Percentiles rank a stretch among this genome's conserved stretches.
Evolutionary conservation across 2,113 vertebrate genomes (phyloP).

Genomic region (Pachypanchax playfairii): DNA sequence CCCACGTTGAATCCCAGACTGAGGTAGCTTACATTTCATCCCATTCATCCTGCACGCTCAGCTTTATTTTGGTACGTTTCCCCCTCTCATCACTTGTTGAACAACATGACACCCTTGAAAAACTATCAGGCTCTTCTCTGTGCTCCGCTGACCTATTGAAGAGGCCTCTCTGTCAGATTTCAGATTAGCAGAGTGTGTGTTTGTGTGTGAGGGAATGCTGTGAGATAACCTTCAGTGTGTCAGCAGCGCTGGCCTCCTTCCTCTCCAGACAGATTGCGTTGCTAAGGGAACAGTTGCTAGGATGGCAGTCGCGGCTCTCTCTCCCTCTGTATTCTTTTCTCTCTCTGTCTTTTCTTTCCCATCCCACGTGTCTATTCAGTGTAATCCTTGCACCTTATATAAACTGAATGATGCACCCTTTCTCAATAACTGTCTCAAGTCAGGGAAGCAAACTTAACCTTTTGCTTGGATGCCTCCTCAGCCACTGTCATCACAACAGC

Average conservation of each 20-base stretch:
- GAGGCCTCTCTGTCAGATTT: conserved; percentile 31
- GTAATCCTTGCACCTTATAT: conserved; percentile 31
- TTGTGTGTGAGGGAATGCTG: conserved; percentile 51
- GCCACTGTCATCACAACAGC: too few relatives aligned
- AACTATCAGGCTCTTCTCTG: background rate
- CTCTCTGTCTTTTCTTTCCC: conserved; percentile 39
- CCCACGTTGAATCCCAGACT: conserved; percentile 29
- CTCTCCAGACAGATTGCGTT: conserved; percentile 77
- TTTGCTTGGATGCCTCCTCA: background rate
- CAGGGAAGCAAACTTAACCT: conserved; percentile 25
- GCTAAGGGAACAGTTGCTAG: conserved; percentile 80
- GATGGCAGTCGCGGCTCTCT: conserved; percentile 63
- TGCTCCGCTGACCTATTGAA: conserved; percentile 24
- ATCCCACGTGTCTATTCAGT: conserved; percentile 51
- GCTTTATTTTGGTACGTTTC: conserved; percentile 17
- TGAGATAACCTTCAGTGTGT: conserved; percentile 69
- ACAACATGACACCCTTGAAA: conserved; percentile 23
- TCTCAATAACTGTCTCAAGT: conserved; percentile 17
- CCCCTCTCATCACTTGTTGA: conserved; percentile 20
- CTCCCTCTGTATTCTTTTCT: conserved; percentile 27
- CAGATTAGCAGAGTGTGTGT: conserved; percentile 28
- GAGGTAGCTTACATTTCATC: conserved; percentile 28
- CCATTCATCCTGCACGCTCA: conserved; percentile 18
- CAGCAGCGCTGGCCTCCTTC: conserved; percentile 53
- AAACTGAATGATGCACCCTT: conserved; percentile 23